A percentile compares a stretch with the other conserved stretches of the same genome.
Conservation (phyloP, 1,140 invertebrate species). For the Chlorops oryzae region DNA sequence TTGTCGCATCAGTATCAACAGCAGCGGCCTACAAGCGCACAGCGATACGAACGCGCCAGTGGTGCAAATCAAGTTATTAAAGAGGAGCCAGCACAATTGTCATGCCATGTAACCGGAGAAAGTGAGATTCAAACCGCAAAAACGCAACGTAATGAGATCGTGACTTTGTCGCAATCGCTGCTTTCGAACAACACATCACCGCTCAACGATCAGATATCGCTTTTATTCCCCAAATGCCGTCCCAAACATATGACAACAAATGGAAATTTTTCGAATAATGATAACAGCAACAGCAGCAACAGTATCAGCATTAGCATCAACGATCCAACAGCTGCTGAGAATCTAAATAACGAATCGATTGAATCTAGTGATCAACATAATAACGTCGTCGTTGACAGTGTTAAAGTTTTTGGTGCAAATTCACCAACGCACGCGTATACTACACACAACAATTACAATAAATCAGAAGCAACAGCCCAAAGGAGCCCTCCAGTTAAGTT, state of each 20-base stretch:
- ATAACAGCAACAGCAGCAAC: conserved; percentile 12
- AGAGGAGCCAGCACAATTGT: too few relatives aligned
- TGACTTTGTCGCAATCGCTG: conserved; percentile 37
- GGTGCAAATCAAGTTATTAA: too few relatives aligned
- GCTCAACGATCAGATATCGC: conserved; percentile 66
- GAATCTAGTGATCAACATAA: too few relatives aligned
- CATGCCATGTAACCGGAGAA: too few relatives aligned
- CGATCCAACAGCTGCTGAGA: not conserved
- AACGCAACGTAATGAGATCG: too few relatives aligned
- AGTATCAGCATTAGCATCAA: conserved; percentile 5
- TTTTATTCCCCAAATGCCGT: conserved; percentile 76
- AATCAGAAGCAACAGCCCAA: conserved; percentile 9
- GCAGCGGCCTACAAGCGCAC: conserved; percentile 15
- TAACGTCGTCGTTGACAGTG: too few relatives aligned
- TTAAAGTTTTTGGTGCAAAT: not conserved
- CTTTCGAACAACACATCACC: conserved; percentile 49
- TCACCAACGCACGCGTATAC: conserved; percentile 15
- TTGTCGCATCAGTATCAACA: conserved; percentile 14
- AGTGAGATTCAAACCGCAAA: too few relatives aligned
- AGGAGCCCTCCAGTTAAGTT: too few relatives aligned
- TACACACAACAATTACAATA: conserved; percentile 11
- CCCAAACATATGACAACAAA: conserved; percentile 49
- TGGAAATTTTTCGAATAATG: conserved; percentile 47
- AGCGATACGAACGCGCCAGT: too few relatives aligned
- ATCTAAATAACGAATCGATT: too few relatives aligned